These are phyloP conservation scores for Mugil cephalus DNA, from an alignment of 2,113 vertebrate genomes.

Conservation along the genomic window DNA sequence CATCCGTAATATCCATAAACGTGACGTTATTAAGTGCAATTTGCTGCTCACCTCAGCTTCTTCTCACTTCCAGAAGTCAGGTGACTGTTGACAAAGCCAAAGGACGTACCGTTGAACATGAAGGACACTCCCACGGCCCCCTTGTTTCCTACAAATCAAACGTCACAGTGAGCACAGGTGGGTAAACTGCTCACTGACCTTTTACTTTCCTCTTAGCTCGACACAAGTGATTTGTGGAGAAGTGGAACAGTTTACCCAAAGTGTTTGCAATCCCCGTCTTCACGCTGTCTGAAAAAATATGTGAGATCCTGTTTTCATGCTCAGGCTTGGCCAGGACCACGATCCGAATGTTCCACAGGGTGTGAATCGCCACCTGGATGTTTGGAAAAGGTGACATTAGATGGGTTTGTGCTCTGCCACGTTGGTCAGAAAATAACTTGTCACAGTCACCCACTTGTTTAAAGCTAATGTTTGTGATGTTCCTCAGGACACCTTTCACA, in stretches of 20 bases:
- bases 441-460: constrained; percentile 87
- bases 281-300: constrained; percentile 92
- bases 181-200: background rate
- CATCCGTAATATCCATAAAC: background rate
- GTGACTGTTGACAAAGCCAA: constrained; percentile 99
- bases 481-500: constrained; percentile 88
- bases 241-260: constrained; percentile 85
- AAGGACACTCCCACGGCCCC: constrained; percentile 97
- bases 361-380: constrained; percentile 91
- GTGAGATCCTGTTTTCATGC: constrained; percentile 96
- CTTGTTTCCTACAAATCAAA: constrained; percentile 86
- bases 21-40: background rate
- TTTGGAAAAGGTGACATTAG: background rate
- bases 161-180: background rate
- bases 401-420: background rate
- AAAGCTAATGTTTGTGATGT: constrained; percentile 94
- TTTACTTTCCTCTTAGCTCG: background rate
- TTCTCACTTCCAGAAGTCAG: constrained; percentile 98
- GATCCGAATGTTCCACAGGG: constrained; percentile 96
- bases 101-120: constrained; percentile 97
- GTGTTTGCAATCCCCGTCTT: constrained; percentile 98
- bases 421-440: background rate
- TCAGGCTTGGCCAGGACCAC: constrained; percentile 94
- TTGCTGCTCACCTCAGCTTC: constrained; percentile 90
- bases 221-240: background rate